Conservation (phyloP, 2,113 vertebrate genomes). For the Tachysurus vachellii region DNA sequence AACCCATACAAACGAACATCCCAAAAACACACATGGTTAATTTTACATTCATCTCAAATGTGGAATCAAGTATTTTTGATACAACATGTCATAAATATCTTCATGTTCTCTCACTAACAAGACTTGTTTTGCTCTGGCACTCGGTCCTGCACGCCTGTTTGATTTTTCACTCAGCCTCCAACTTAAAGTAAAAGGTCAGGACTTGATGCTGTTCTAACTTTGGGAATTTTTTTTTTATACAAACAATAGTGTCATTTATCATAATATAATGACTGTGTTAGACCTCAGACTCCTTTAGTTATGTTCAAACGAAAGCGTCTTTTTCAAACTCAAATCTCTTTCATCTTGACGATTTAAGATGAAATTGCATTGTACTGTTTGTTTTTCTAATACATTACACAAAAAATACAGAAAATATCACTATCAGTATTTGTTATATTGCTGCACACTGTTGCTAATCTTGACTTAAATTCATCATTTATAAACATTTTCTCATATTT, state of each 20-base stretch:
- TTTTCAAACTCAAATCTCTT: not conserved
- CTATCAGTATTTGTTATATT: not conserved
- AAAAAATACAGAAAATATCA: not conserved
- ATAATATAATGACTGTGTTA: not conserved
- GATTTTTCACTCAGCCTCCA: not conserved
- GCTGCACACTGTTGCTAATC: not conserved
- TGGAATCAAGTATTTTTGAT: too few species aligned
- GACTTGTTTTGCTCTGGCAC: not conserved
- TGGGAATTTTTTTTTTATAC: not conserved
- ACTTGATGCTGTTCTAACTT: not conserved
- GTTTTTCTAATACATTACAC: not conserved
- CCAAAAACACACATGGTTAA: too few species aligned
- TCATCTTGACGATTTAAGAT: not conserved
- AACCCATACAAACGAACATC: too few species aligned
- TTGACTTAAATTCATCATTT: not conserved
- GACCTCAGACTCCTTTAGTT: not conserved
- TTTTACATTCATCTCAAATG: too few species aligned
- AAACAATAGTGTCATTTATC: too few species aligned
- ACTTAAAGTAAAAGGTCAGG: not conserved
- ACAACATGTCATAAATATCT: not conserved
- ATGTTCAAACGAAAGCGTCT: not conserved
- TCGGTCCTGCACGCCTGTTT: not conserved
- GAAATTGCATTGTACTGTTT: not conserved
- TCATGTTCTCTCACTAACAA: not conserved
- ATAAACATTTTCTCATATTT: not conserved